Evolutionary conservation across 92 coral and sea anemone genomes (phyloP), one percentile per base, ranked within the genome.

Genomic region (Phenganax subtilis): DNA sequence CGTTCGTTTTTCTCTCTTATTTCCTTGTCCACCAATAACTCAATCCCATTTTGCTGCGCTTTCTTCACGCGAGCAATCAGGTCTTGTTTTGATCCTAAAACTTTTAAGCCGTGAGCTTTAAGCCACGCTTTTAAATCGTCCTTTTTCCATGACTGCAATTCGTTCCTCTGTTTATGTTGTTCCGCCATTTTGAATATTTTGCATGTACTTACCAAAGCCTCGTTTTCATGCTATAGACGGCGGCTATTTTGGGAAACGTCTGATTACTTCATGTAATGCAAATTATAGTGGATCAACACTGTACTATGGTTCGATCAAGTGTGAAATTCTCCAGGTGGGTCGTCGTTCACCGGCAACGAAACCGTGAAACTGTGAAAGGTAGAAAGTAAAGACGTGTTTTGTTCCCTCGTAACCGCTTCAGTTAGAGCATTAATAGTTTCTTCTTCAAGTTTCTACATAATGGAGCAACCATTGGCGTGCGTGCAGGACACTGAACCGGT

Each of bases 391-490:
- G n/a, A n/a, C n/a, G n/a, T n/a, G n/a, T n/a, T n/a, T n/a, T n/a
- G n/a, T n/a, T n/a, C n/a, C n/a, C n/a, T n/a, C n/a, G n/a, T n/a
- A n/a, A n/a, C n/a, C n/a, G n/a, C n/a, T n/a, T n/a, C n/a, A n/a
- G n/a, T n/a, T n/a, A n/a, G n/a, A n/a, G n/a, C n/a, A n/a, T n/a
- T n/a, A n/a, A n/a, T n/a, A n/a, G n/a, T n/a, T n/a, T n/a, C n/a
- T n/a, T n/a, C n/a, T 73, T 53, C 54, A 14, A 55, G 57, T 59
- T 28, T 31, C 82, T 17, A 25, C 61, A 60, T 59, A 77, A 77
- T 77, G 82, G 82, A 77, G 57, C 70, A 51, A 52, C 82, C 82
- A 5, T 31, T 77, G 52, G 54, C 7, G n/a, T 60, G 56, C 71
- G 61, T 53, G 47, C 55, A 59, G 44, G 82, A 31, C 6, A 11